Evolutionary conservation across 2,888 invertebrate genomes (phyloP), one percentile per base, ranked within the genome.

Genomic region (Epinotia nisella): DNA sequence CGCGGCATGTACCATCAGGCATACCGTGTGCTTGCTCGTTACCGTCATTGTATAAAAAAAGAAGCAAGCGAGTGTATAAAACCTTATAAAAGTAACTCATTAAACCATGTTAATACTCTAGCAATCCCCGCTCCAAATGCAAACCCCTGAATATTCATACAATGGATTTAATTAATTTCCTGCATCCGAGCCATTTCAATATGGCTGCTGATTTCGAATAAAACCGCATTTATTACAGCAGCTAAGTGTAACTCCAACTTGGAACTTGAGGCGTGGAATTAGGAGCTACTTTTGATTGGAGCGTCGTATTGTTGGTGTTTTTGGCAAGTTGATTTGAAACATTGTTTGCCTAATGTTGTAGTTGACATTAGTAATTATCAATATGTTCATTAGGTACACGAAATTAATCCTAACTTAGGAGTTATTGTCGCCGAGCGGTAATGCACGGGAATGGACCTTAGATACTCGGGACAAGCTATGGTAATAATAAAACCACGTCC

Each of bases 151-250:
- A 69, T 69, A 60, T 69, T 69, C 68, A 59, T 49, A 59, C 49
- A 35, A 49, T 65, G 53, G 19, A 55, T 60, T 49, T 69, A 59
- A 69, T 69, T 60, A 53, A 49, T 51, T 69, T 53, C 11, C 35
- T 39, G 51, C 51, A n/a, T 51, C 21, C 51, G 13, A 59, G 51
- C 60, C 51, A 69, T 69, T 60, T 51, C 68, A 69, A 69, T 69
- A 68, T 59, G 59, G 60, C 49, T 7, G 60, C 68, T 29, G 49
- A 68, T 68, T 69, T 51, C 17, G 59, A 15, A 49, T 67, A 59
- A 19, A 53, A 69, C 69, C 39, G 21, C 53, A 15, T 39, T 65
- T 53, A 53, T 39, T 53, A 53, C 29, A 17, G 35, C 17, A 35
- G 41, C 15, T 35, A 53, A 35, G 9, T 11, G 13, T 5, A 4